Conservation (phyloP, 2,113 vertebrate species). For the Toxostoma redivivum region DNA sequence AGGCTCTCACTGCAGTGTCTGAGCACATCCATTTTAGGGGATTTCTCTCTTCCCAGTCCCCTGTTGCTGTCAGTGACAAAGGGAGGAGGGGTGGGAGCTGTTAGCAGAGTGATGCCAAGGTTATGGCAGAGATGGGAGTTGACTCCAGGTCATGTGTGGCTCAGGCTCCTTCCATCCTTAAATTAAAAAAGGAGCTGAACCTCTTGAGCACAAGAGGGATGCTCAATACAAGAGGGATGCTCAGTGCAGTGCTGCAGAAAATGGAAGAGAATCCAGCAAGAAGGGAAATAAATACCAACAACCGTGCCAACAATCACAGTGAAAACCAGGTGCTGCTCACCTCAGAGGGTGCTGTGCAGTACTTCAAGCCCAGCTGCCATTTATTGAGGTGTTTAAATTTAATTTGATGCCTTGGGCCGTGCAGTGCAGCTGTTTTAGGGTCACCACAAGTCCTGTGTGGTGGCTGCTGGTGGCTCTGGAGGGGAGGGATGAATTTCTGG, state of each 20-base stretch:
- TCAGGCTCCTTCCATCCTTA: neutral
- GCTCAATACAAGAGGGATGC: neutral
- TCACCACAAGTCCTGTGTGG: neutral
- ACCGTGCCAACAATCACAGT: accelerated
- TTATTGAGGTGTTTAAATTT: neutral
- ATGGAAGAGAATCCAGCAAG: neutral
- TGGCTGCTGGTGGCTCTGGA: neutral
- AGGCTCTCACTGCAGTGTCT: neutral
- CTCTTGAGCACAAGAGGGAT: neutral
- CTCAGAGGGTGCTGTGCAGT: neutral
- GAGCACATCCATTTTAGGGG: neutral
- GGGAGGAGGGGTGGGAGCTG: neutral
- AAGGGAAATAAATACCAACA: too few species aligned
- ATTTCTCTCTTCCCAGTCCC: neutral
- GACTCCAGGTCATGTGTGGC: neutral
- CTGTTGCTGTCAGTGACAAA: neutral
- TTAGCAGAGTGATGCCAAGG: neutral
- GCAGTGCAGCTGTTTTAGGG: neutral
- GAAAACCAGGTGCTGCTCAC: neutral
- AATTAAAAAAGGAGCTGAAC: neutral
- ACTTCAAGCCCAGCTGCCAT: neutral
- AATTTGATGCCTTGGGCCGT: accelerated
- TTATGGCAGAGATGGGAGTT: neutral
- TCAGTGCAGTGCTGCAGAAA: neutral
- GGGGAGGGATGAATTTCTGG: neutral